Percentiles rank a stretch among this genome's conserved stretches.
These are phyloP conservation scores for Leptinotarsa lineolata DNA, from an alignment of 1,140 invertebrate species.

Conservation along the genomic window DNA sequence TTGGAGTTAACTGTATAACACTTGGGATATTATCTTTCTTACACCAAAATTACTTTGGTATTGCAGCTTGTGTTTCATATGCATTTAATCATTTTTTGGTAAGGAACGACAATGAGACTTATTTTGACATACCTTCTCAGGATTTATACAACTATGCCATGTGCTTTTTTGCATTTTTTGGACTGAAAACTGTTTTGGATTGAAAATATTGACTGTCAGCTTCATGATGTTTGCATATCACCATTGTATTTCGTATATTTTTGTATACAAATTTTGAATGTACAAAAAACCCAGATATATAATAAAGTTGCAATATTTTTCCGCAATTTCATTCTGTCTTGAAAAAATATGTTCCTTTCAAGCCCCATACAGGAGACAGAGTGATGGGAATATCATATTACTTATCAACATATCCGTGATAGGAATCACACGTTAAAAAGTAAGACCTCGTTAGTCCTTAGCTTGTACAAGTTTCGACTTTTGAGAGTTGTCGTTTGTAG, in stretches of 20 bases:
- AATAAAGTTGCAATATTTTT: background rate
- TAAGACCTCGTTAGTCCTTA: no score
- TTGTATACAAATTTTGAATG: slow-evolving; percentile 9
- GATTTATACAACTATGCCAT: slow-evolving; percentile 41
- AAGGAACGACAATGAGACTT: slow-evolving; percentile 25
- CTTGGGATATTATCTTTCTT: slow-evolving; percentile 26
- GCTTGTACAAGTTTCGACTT: no score
- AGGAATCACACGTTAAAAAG: no score
- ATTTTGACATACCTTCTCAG: slow-evolving; percentile 34
- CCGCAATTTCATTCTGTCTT: background rate
- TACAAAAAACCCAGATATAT: background rate
- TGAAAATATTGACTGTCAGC: slow-evolving; percentile 19
- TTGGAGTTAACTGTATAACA: slow-evolving; percentile 25
- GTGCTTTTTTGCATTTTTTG: slow-evolving; percentile 40
- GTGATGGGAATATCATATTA: no score
- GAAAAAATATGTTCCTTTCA: no score
- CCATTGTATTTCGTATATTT: slow-evolving; percentile 11
- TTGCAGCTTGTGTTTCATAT: slow-evolving; percentile 32
- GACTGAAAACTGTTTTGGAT: slow-evolving; percentile 30
- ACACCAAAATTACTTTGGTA: slow-evolving; percentile 35
- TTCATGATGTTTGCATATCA: slow-evolving; percentile 21
- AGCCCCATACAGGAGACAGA: no score
- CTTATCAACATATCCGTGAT: no score
- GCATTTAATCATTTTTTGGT: slow-evolving; percentile 36
- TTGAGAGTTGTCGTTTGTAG: no score